Evolutionary conservation across 2,113 vertebrate species (phyloP), one percentile per base, ranked within the genome.

Genomic region (Tretioscincus oriximinensis): DNA sequence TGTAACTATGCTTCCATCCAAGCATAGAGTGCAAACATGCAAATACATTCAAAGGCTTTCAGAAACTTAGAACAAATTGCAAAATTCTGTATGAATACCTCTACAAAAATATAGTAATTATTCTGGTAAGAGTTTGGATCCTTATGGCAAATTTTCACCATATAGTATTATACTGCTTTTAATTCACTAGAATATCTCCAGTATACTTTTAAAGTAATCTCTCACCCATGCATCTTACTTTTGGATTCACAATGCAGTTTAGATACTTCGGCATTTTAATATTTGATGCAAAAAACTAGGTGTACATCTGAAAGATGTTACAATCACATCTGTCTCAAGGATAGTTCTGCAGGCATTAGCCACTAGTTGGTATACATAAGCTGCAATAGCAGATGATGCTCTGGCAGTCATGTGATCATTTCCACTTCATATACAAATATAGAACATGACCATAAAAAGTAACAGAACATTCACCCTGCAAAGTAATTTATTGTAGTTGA

Each of bases 361-460:
- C 86, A 77, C 87, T 86, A 80, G 87, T 73, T 80, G 81, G 88
- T 88, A 90, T 80, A 81, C 85, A 92, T 80, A 93, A 93, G 90
- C 93, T 93, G 89, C 88, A 92, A 90, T 92, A 94, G 92, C 95
- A 95, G 87, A 92, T 80, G 65, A 91, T 89, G 92, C 73, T 89
- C 94, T 87, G 88, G 2, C 3, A 5, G 78, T 87, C 95, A 95
- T 94, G 93, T 94, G 94, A 90, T 83, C 90, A 85, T 83, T 92
- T 91, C 88, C 91, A 93, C 94, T 93, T 94, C 93, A 88, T 90
- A 88, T 90, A 96, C 95, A 98, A 99, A 98, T 98, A 98, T 99
- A 99, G 98, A 99, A 98, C 98, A 99, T 99, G 97, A 95, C 98
- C 98, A 98, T 99, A 99, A 99, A 99, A 98, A 99, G 98, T 95